Evolutionary conservation across 2,797 vertebrate species (phyloP), one percentile per base, ranked within the genome.

Genomic region (Spinus olivaceus): DNA sequence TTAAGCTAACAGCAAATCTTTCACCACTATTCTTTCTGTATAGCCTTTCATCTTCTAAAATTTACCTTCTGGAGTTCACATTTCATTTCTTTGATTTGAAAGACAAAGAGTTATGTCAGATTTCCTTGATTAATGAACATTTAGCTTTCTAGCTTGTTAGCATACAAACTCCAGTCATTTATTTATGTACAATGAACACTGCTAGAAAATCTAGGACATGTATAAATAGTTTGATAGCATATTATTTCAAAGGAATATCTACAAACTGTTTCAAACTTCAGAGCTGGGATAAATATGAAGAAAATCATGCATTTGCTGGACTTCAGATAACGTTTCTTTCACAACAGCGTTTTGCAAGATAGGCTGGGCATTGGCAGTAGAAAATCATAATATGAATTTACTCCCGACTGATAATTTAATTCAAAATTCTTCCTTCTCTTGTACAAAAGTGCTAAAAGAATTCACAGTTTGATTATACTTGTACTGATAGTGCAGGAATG

Each of bases 231-330:
- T 47, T 69, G 32, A 70, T 13, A 86, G 64, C 73, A 80, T 66
- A 80, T 13, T 64, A 12, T 91, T 92, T 74, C 71, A 90, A 89
- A 95, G 10, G 21, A 92, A 76, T 77, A 66, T 12, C 15, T 60
- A 20, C 21, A 59, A 77, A 88, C 37, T 49, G 14, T 60, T 93
- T 92, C 47, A 61, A 88, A 94, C 44, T 51, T 93, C 67, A 59
- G 65, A 85, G 23, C 12, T 76, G 33, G 47, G 47, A 88, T 88
- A 88, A 92, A 94, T 88, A 79, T 94, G 84, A 76, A 76, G 14
- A 41, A 81, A 78, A 84, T 63, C 1, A 39, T 56, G 20, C n/a
- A 63, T 63, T 90, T 83, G 7, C 14, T 64, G 80, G 37, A 77
- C 60, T 82, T 88, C 15, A 61, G 39, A 70, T 41, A 80, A 46